A percentile compares a stretch with the other conserved stretches of the same genome.
Evolutionary conservation across 1,140 invertebrate species (phyloP).

Genomic region (Trialeurodes vaporariorum): DNA sequence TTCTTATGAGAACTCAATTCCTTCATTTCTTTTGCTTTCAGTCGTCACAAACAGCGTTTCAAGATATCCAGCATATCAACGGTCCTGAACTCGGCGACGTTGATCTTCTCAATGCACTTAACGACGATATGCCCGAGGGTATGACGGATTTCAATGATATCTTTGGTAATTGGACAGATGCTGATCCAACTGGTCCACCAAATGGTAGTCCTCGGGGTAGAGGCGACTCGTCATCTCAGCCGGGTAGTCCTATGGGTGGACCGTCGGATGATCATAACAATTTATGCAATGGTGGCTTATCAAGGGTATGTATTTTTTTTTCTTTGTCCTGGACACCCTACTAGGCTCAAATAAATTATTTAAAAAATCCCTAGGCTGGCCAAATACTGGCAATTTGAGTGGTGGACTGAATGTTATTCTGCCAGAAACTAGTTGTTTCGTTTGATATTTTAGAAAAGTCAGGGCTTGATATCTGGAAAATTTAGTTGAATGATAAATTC

Average conservation of each 20-base stretch:
- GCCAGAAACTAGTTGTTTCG: no score
- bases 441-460: no score
- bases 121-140: constrained; percentile 57
- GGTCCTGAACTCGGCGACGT: constrained; percentile 62
- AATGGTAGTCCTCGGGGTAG: constrained; percentile 40
- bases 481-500: no score
- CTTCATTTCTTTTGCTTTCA: constrained; percentile 31
- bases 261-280: constrained; percentile 45
- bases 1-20: constrained; percentile 4
- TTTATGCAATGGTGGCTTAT: constrained; percentile 40
- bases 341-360: no score
- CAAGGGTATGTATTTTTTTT: constrained; percentile 34
- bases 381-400: no score
- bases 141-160: constrained; percentile 63
- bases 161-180: constrained; percentile 52
- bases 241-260: constrained; percentile 47
- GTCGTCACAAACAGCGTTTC: constrained; percentile 76
- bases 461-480: no score
- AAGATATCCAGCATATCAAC: constrained; percentile 59
- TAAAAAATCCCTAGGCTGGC: no score
- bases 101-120: constrained; percentile 52
- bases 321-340: no score
- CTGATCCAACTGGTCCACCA: constrained; percentile 42
- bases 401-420: no score
- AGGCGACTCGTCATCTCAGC: constrained; percentile 34